Base-by-base conservation (phyloP, 1,140 invertebrate genomes). In the Hetaerina americana region DNA sequence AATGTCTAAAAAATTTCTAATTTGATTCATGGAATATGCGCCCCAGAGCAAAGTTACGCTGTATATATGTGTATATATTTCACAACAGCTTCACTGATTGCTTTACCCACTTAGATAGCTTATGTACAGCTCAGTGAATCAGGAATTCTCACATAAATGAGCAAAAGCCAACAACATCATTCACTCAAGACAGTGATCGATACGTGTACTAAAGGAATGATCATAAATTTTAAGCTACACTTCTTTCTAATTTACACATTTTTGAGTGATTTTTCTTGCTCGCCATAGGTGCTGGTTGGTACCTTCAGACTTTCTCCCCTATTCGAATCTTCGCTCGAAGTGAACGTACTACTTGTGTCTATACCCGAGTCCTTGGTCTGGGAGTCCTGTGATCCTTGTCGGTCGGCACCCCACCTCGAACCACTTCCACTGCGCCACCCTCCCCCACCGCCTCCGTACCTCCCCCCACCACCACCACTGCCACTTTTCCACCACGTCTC, bases 321-420 rank as follows among this genome's bases (percentile, higher is more conserved):
- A 83, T 93, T 94, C 74, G 92, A 94, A 83, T 96, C 94, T 87
- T 96, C 94, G 84, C 93, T 95, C 79, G 94, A 93, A 75, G 94
- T 96, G 82, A 94, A 95, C 77, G 90, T 96, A 85, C 92, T 95
- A 85, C 92, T 94, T 71, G 94, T 96, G 82, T 96, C 94, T 79
- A 96, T 96, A 76, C 94, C 94, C 74, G 93, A 96, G 82, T 96
- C 94, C 86, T 95, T 95, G 77, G 92, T 92, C 76, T 92, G 90
- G 72, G 92, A 93, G 82, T 93, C 92, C 83, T 94, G 92, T 77
- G 90, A 92, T 78, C 89, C 89, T 78, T 92, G 90, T 69, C 90
- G 85, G 79, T 90, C 89, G 75, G 83, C 84, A 76, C 90, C 89
- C 88, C 89, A 90, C 26, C 85, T 83, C 70, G 84, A 77, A 18